phyloP scores from a whole-genome alignment of 1,140 invertebrate genomes.

The Phthorimaea operculella region DNA sequence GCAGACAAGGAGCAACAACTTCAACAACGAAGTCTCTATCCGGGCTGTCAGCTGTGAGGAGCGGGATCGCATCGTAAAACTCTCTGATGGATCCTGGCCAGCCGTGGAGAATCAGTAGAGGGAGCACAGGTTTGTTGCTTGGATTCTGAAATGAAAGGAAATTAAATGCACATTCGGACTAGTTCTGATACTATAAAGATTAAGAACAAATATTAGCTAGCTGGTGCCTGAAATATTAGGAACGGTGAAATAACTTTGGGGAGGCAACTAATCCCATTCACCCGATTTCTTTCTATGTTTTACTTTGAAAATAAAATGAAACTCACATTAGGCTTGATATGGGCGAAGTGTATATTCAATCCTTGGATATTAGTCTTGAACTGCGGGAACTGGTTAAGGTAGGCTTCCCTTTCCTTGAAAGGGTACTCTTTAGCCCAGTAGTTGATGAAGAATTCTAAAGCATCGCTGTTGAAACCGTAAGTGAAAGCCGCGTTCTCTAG shows the following conservation, averaged over 20 bases:
- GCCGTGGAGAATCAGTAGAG: constrained; percentile 85
- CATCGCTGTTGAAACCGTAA: constrained; percentile 9
- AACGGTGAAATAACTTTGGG: too few species aligned
- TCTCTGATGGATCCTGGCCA: constrained; percentile 92
- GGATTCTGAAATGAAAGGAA: background rate
- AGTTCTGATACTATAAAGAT: too few species aligned
- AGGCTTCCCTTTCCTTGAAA: constrained; percentile 6
- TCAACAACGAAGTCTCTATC: constrained; percentile 79
- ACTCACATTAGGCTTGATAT: constrained; percentile 13
- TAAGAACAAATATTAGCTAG: too few species aligned
- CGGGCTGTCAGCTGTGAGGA: constrained; percentile 70
- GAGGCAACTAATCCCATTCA: too few species aligned
- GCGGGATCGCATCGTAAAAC: constrained; percentile 83
- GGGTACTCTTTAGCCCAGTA: constrained; percentile 6
- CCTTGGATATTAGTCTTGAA: constrained; percentile 12
- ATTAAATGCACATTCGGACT: too few species aligned
- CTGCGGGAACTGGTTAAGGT: constrained; percentile 7
- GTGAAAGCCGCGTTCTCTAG: constrained; percentile 1
- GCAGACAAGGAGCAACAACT: constrained; percentile 82
- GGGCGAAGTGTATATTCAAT: constrained; percentile 9
- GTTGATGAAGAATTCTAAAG: background rate
- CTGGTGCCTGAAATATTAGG: too few species aligned
- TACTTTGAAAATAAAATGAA: too few species aligned
- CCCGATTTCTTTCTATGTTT: too few species aligned
- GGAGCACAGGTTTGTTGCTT: constrained; percentile 60